Percentiles rank a stretch among this genome's conserved stretches.
phyloP scores from a whole-genome alignment of 2,113 vertebrate genomes.

The Gymnorhina tibicen region DNA sequence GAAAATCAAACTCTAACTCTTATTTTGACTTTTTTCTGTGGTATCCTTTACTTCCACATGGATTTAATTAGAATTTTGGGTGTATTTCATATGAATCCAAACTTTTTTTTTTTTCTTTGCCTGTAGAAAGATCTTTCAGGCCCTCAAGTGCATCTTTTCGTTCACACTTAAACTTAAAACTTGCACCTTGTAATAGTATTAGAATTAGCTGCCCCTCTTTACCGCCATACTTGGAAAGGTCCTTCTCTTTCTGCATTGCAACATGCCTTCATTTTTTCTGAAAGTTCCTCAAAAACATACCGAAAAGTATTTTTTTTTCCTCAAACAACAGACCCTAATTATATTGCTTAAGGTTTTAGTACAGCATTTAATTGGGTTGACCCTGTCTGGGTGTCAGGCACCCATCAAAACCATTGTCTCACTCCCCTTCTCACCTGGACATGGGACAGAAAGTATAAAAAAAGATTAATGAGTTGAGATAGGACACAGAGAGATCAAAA shows the following conservation, averaged over 20 bases:
- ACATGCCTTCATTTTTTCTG: not conserved
- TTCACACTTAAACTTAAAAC: not conserved
- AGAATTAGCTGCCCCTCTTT: not conserved
- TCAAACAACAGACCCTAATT: not conserved
- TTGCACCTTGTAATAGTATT: fast-evolving
- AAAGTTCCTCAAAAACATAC: not conserved
- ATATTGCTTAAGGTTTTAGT: not conserved
- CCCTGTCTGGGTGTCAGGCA: not conserved
- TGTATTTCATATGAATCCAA: not conserved
- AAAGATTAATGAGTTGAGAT: not conserved
- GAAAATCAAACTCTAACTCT: not conserved
- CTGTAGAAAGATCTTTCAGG: not conserved
- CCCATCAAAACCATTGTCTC: not conserved
- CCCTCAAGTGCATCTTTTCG: not conserved
- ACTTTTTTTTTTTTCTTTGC: fast-evolving
- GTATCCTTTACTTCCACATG: fast-evolving
- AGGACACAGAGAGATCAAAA: not conserved
- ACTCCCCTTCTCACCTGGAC: not conserved
- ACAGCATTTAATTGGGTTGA: not conserved
- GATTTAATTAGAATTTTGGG: not conserved
- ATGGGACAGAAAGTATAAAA: not conserved
- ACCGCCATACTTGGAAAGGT: fast-evolving
- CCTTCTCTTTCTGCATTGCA: not conserved
- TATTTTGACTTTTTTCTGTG: not conserved
- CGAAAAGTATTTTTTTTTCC: not conserved